Percentiles rank a stretch among this genome's conserved stretches.
Evolutionary conservation across 2,888 invertebrate species (phyloP).

Genomic region (Drosophila limbata): DNA sequence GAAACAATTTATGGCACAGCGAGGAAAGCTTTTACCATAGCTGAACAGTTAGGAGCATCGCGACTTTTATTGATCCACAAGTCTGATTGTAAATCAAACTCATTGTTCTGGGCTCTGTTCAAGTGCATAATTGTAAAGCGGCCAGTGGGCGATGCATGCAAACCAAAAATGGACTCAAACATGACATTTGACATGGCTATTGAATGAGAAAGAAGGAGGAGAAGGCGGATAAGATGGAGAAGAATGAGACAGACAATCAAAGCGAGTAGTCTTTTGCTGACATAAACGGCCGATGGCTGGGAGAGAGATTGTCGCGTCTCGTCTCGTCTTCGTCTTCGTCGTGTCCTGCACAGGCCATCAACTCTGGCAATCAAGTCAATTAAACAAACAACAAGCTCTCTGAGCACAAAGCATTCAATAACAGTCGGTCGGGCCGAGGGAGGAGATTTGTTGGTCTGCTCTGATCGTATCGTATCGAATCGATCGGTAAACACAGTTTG

Average conservation of each 20-base stretch:
- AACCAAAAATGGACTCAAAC: conserved; percentile 40
- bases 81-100: conserved; percentile 55
- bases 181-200: conserved; percentile 71
- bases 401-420: neutral
- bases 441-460: conserved; percentile 3
- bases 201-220: neutral
- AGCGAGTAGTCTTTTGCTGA: conserved; percentile 39
- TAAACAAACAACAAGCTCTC: conserved; percentile 71
- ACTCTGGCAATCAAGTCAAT: conserved; percentile 78
- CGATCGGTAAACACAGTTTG: conserved; percentile 48
- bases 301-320: conserved; percentile 28
- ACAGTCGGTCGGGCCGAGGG: neutral
- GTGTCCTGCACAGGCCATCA: conserved; percentile 66
- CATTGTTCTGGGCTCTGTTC: conserved; percentile 62
- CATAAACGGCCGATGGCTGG: conserved; percentile 54
- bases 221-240: neutral
- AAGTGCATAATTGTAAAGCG: conserved; percentile 55
- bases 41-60: conserved; percentile 29
- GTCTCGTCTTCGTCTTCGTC: conserved; percentile 51
- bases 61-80: conserved; percentile 29
- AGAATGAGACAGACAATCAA: conserved; percentile 16
- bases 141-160: conserved; percentile 50
- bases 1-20: conserved; percentile 47
- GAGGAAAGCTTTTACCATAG: conserved; percentile 32
- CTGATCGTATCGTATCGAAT: conserved; percentile 39